These are phyloP conservation scores for Etia nguti DNA, from an alignment of 2,113 vertebrate species.

Conservation along the genomic window DNA sequence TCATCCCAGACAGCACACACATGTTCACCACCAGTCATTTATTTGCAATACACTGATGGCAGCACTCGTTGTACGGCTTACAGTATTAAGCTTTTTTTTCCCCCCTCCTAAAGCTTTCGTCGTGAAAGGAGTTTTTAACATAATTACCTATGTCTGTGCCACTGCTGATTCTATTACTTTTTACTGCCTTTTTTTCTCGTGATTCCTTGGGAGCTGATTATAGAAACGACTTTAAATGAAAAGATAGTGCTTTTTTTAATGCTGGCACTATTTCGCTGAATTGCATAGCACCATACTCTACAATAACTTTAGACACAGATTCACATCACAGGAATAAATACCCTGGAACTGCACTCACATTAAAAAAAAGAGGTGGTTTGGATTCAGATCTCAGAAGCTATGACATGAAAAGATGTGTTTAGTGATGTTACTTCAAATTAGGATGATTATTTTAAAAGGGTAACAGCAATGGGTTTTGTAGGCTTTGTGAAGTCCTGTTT, in stretches of 20 bases:
- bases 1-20: conserved; percentile 48
- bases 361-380: conserved; percentile 14
- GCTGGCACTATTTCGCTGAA: conserved; percentile 41
- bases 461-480: not conserved
- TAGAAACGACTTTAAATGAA: conserved; percentile 55
- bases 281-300: conserved; percentile 31
- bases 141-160: conserved; percentile 49
- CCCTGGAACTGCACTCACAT: conserved; percentile 2
- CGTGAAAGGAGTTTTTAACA: conserved; percentile 49
- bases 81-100: conserved; percentile 8
- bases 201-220: conserved; percentile 51
- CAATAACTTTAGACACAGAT: not conserved
- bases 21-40: conserved; percentile 37
- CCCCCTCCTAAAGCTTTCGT: not conserved
- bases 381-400: conserved; percentile 10
- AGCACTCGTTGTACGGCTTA: conserved; percentile 1
- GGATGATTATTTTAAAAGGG: not conserved
- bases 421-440: not conserved
- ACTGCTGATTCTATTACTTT: conserved; percentile 44
- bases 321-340: not conserved
- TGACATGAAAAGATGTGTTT: conserved; percentile 1
- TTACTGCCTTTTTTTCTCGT: conserved; percentile 39
- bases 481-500: not conserved
- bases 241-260: conserved; percentile 21
- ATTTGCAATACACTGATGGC: conserved; percentile 43